Conservation (phyloP, 2,888 invertebrate genomes). For the Ennomos fuscantarius region DNA sequence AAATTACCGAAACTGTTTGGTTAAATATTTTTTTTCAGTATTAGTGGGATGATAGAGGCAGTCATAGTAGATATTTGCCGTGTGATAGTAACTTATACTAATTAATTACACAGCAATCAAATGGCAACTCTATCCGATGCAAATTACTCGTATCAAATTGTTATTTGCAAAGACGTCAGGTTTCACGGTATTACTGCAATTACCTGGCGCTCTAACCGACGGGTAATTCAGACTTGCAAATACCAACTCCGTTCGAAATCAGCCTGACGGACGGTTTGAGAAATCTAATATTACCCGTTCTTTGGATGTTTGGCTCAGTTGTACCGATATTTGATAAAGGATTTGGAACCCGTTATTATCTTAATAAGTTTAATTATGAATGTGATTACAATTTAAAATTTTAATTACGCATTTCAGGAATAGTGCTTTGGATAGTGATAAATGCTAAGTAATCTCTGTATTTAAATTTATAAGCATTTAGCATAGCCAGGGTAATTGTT, state of each 20-base stretch:
- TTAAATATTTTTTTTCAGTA: too few relatives aligned
- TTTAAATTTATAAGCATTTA: too few relatives aligned
- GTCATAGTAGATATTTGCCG: too few relatives aligned
- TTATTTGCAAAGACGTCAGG: conserved; percentile 59
- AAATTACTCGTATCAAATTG: conserved; percentile 55
- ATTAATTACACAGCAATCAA: conserved; percentile 47
- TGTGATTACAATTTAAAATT: too few relatives aligned
- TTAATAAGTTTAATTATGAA: too few relatives aligned
- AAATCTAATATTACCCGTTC: conserved; percentile 25
- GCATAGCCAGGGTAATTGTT: not conserved
- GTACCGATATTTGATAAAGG: too few relatives aligned
- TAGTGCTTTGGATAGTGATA: too few relatives aligned
- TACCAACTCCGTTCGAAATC: conserved; percentile 29
- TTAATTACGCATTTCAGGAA: too few relatives aligned
- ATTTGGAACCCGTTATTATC: too few relatives aligned
- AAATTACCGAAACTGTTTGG: too few relatives aligned
- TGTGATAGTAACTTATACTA: conserved; percentile 30
- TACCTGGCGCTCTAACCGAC: conserved; percentile 35
- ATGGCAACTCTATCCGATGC: conserved; percentile 37
- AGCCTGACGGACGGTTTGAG: conserved; percentile 27
- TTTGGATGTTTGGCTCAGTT: not conserved
- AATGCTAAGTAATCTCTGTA: too few relatives aligned
- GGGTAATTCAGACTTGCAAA: conserved; percentile 53
- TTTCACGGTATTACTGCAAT: conserved; percentile 55
- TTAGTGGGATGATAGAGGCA: too few relatives aligned